Conservation (phyloP, 1,140 invertebrate genomes). For the Ceratosolen fusciceps region DNA sequence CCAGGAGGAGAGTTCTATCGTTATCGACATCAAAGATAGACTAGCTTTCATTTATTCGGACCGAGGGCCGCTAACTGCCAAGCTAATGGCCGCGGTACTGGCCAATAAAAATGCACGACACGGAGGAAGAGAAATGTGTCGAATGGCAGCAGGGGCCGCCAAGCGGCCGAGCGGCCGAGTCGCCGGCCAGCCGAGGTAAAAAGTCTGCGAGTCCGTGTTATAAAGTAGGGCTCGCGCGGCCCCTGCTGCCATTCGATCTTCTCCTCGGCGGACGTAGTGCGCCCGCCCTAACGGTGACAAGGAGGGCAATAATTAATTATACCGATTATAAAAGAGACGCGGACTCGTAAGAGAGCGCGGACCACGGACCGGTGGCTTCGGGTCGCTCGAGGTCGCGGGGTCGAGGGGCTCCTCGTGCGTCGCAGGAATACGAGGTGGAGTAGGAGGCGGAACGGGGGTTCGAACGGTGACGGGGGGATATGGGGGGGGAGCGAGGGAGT, state of each 20-base stretch:
- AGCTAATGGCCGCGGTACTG: not conserved
- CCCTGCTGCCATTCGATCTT: too few relatives aligned
- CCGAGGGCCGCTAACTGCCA: not conserved
- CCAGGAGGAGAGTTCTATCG: too few relatives aligned
- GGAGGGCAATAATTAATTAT: conserved; percentile 32
- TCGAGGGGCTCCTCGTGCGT: not conserved
- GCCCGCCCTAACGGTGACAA: too few relatives aligned
- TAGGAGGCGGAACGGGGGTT: not conserved
- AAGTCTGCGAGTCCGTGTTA: too few relatives aligned
- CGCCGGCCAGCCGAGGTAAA: not conserved
- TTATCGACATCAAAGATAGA: not conserved
- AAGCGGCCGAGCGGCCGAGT: too few relatives aligned
- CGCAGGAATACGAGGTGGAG: not conserved
- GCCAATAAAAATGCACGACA: not conserved
- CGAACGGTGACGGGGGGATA: not conserved
- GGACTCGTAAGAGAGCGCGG: not conserved
- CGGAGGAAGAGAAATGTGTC: not conserved
- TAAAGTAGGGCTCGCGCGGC: too few relatives aligned
- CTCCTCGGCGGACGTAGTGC: too few relatives aligned
- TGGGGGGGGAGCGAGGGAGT: not conserved
- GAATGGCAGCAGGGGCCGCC: not conserved
- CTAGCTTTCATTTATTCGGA: not conserved
- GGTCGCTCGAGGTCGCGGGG: not conserved
- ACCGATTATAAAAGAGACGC: not conserved
- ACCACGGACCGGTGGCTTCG: not conserved